Conservation (phyloP, 2,888 invertebrate species). For the Lepidocyrtinus sp. region DNA sequence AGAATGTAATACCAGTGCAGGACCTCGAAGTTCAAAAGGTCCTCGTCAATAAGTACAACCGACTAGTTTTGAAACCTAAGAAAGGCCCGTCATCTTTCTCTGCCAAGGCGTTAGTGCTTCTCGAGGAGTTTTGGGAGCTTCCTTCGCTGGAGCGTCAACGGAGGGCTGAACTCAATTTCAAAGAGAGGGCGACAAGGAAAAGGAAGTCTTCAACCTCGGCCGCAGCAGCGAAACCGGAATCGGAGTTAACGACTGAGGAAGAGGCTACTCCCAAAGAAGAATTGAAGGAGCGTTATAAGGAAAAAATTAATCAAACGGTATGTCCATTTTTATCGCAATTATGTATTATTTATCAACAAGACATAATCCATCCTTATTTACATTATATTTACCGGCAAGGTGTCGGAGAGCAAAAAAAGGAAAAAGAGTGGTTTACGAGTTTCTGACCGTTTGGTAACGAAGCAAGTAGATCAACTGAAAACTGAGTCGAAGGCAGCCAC, state of each 20-base stretch:
- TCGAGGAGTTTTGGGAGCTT: conserved; percentile 36
- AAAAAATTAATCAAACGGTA: background rate
- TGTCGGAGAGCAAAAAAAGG: conserved; percentile 5
- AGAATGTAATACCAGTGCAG: conserved; percentile 48
- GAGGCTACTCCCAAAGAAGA: conserved; percentile 8
- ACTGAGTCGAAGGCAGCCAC: background rate
- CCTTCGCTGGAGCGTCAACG: conserved; percentile 1
- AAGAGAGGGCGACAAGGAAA: background rate
- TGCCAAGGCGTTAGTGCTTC: conserved; percentile 34
- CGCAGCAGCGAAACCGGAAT: background rate
- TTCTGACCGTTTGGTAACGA: conserved; percentile 34
- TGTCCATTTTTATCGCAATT: too few species aligned
- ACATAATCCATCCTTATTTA: too few species aligned
- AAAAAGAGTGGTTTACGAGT: conserved; percentile 34
- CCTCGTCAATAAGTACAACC: conserved; percentile 43
- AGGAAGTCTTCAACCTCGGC: background rate
- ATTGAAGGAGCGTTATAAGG: too few species aligned
- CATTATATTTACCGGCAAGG: too few species aligned
- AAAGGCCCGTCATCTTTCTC: conserved; percentile 27
- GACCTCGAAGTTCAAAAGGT: conserved; percentile 34
- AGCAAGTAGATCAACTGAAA: conserved; percentile 21
- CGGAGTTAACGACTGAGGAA: background rate
- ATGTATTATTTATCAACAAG: too few species aligned
- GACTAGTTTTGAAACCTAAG: conserved; percentile 28
- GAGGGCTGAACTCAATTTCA: background rate